Evolutionary conservation across 2,888 invertebrate species (phyloP).

Genomic region (Meloe dianella): DNA sequence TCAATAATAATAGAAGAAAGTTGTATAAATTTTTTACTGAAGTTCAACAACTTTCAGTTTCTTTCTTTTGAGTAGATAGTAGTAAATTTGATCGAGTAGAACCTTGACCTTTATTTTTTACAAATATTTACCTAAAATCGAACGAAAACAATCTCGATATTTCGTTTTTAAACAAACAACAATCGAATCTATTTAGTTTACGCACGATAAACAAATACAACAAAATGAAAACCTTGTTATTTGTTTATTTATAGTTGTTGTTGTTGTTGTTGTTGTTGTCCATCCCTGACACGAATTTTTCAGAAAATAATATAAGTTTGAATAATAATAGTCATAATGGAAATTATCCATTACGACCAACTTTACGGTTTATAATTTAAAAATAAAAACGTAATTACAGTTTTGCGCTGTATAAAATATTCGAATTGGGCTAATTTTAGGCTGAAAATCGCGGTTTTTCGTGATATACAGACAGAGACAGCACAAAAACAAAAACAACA

Average conservation of each 20-base stretch:
- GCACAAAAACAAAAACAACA: background rate
- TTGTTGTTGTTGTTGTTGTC: background rate
- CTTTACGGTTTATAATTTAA: background rate
- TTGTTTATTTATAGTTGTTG: background rate
- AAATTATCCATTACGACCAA: background rate
- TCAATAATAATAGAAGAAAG: background rate
- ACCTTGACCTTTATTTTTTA: background rate
- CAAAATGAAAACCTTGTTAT: background rate
- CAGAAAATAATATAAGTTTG: background rate
- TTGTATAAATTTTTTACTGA: background rate
- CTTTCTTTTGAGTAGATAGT: background rate
- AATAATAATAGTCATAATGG: conserved; percentile 1
- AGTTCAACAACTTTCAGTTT: background rate
- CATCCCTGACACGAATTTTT: conserved; percentile 4
- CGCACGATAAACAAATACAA: conserved; percentile 4
- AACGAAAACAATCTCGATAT: background rate
- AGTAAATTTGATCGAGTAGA: background rate
- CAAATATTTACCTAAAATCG: background rate
- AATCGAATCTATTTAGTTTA: conserved; percentile 3
- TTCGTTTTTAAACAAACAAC: background rate
- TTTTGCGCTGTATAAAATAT: background rate
- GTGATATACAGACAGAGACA: background rate
- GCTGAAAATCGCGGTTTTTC: background rate
- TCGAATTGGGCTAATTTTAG: background rate
- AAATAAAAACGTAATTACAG: background rate